Evolutionary conservation across 2,113 vertebrate species (phyloP), one percentile per base, ranked within the genome.

Genomic region (Paedocypris sp.): DNA sequence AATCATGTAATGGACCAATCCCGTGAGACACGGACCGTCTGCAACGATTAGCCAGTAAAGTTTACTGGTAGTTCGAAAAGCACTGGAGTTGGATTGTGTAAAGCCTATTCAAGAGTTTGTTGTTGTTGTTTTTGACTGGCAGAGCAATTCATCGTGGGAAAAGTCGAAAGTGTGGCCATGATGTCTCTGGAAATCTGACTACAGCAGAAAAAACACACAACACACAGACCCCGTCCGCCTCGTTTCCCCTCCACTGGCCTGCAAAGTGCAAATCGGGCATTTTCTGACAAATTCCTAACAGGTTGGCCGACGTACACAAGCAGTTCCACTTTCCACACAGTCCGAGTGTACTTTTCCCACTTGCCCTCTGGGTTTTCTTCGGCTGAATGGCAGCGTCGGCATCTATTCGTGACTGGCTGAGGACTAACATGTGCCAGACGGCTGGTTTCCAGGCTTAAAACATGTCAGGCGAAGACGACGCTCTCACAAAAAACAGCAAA

Each of bases 131-230:
- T 41, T 62, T 64, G 62, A 58, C 51, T 66, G 74, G 79, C 72
- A 72, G 62, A 16, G 41, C 72, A 45, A 75, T 78, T 79, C 60
- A 79, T 83, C 77, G 74, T 63, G 74, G 79, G 71, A 78, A 64
- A 15, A 5, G 20, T 22, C 11, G 6, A 64, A 28, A 39, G 50
- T 67, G 45, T 59, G 43, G 60, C 46, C 51, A 31, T 47, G 71
- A 73, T 75, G 75, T 60, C 67, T 81, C 73, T 77, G 31, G 39
- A 65, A 75, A 73, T 65, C 66, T 76, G 79, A 80, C 77, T 79
- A 74, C 70, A 71, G 76, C 80, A 81, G 64, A 75, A 59, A 76
- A 57, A 57, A 26, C 72, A 75, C 62, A 68, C 33, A 23, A 71
- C 59, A 78, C 74, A 70, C 36, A 71, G 74, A 59, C 66, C 70